A percentile compares a stretch with the other conserved stretches of the same genome.
Evolutionary conservation across 1,140 invertebrate species (phyloP).

Genomic region (Drosophila tristis): DNA sequence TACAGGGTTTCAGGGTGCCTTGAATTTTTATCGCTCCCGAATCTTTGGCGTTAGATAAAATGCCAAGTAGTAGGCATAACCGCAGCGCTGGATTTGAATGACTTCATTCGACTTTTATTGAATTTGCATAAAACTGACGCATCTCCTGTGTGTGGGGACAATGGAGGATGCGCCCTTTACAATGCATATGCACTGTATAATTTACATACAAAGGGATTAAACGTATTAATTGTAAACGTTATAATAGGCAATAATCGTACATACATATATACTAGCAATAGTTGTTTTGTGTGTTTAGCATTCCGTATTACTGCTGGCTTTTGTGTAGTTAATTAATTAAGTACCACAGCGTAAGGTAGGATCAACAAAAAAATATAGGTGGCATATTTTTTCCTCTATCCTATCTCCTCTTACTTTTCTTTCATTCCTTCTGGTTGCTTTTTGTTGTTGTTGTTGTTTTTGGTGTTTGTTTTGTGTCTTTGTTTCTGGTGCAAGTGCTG

Average conservation of each 20-base stretch:
- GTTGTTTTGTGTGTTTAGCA: slow-evolving; percentile 56
- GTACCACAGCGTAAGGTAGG: slow-evolving; percentile 73
- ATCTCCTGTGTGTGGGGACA: slow-evolving; percentile 7
- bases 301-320: slow-evolving; percentile 51
- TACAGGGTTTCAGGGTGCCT: too few species aligned
- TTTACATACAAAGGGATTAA: slow-evolving; percentile 79
- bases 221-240: slow-evolving; percentile 71
- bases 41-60: too few species aligned
- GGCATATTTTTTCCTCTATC: slow-evolving; percentile 45
- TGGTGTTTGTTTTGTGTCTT: slow-evolving; percentile 55
- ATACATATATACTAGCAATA: slow-evolving; percentile 64
- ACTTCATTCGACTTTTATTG: slow-evolving; percentile 61
- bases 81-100: slow-evolving; percentile 32
- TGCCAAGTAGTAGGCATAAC: too few species aligned
- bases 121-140: slow-evolving; percentile 75
- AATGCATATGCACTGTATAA: slow-evolving; percentile 63
- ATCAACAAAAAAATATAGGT: slow-evolving; percentile 66
- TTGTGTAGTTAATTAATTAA: slow-evolving; percentile 69
- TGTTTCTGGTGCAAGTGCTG: slow-evolving; percentile 30
- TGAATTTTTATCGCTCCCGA: too few species aligned
- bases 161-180: slow-evolving; percentile 50
- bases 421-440: slow-evolving; percentile 16
- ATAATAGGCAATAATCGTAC: slow-evolving; percentile 71
- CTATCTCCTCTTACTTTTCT: slow-evolving; percentile 11
- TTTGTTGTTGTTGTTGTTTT: slow-evolving; percentile 28